Evolutionary conservation across 2,797 vertebrate genomes (phyloP), one percentile per base, ranked within the genome.

Genomic region (Margarornis squamiger): DNA sequence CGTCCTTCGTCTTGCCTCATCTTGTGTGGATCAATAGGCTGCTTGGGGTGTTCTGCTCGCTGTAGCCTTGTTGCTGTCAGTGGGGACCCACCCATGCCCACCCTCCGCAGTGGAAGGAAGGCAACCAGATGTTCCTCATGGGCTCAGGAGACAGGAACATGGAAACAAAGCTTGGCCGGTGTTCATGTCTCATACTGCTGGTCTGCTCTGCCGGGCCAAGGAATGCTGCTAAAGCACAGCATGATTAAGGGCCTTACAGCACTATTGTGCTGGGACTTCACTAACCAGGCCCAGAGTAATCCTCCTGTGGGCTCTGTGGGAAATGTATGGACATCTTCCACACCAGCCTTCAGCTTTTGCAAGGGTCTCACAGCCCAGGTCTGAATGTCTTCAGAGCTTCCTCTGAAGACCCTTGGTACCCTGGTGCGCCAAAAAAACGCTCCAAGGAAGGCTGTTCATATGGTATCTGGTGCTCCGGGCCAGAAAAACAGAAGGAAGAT

Each of bases 121-220:
- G 96, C 95, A 63, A 92, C 96, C 94, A 95, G 96, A 96, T 96
- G 95, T 95, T 97, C 91, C 72, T 95, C 88, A 39, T 93, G 95
- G 95, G 83, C 94, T 93, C 88, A 74, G 91, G 95, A 96, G 92
- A 86, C 95, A 67, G 94, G 73, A 94, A 90, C 92, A 86, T 66
- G 79, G 86, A 94, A 96, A 97, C 96, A 97, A 96, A 95, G 96
- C 94, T 61, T 96, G 95, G 95, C 95, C 46, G 45, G 92, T 6
- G 16, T 94, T 96, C 87, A 71, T 17, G 87, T 90, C 93, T 94
- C 89, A 39, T 88, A 78, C 86, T 94, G 92, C 95, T 96, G 92
- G 73, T 90, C 90, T 86, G 82, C 76, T 94, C 86, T 92, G 65
- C 88, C 62, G 92, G 92, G 95, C 96, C 91, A 94, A 93, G 83